Base-by-base conservation (phyloP, 2,113 vertebrate genomes). In the Anolis sagrei region DNA sequence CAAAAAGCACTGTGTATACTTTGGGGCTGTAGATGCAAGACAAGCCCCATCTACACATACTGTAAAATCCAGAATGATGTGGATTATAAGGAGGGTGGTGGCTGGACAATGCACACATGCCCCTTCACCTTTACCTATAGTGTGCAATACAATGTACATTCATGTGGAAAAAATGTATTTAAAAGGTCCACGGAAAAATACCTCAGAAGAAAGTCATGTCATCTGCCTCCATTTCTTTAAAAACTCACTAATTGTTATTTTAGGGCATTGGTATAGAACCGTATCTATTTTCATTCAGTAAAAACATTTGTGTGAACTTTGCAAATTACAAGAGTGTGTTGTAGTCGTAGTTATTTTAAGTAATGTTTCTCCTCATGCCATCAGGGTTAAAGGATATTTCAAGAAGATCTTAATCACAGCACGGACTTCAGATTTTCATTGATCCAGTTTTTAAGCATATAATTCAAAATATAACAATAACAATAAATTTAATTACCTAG, bases 191-290 rank as follows among this genome's bases (percentile, higher is more conserved):
- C 3, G 88, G 70, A 86, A 54, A 58, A 92, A 86, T 74, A 80
- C 7, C 73, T 88, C 74, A 49, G 69, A 89, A 85, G 29, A 86
- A 91, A 89, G 29, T 2, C 61, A 9, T 85, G 49, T 86, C 75
- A 87, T 6, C 36, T 91, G 83, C 48, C 16, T 61, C n/a, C 79
- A 80, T 74, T 85, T 86, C 14, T 79, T 87, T 76, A 79, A 44
- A 27, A 88, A 73, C 8, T n/a, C 44, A 23, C 11, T 87, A 88
- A 87, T 82, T 89, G 16, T 76, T 44, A 87, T 84, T 85, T 87
- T 83, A 10, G 64, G n/a, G 62, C 16, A 84, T 87, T 70, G 68
- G 44, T 62, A 44, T 29, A 68, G 70, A 83, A 44, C 79, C 5
- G 44, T 82, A 84, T 86, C 61, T 70, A 69, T 83, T 86, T 86